Evolutionary conservation across 2,113 vertebrate species (phyloP).

Genomic region (Phrynosoma blainvillii): DNA sequence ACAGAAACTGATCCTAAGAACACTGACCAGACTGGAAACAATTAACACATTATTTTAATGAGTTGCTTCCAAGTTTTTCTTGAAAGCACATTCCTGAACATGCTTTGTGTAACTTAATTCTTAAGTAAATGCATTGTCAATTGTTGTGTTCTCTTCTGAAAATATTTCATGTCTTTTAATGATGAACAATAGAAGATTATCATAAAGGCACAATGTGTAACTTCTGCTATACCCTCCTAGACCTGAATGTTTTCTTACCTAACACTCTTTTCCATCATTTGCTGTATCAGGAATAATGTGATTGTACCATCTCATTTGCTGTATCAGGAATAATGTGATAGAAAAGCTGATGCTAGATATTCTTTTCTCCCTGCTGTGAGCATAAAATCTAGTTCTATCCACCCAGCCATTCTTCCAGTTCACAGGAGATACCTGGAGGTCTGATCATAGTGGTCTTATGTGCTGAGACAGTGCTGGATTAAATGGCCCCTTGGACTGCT

Average conservation of each 20-base stretch:
- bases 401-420: neutral
- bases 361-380: neutral
- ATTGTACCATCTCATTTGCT: constrained; percentile 7
- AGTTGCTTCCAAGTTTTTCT: neutral
- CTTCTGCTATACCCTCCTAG: neutral
- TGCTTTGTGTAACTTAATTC: neutral
- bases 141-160: neutral
- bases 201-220: neutral
- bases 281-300: neutral
- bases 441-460: neutral
- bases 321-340: neutral
- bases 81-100: neutral
- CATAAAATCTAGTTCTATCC: neutral
- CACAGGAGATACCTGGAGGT: neutral
- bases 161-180: constrained; percentile 13
- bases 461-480: neutral
- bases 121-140: neutral
- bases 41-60: neutral
- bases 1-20: neutral
- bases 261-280: neutral
- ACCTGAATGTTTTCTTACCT: neutral
- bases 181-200: neutral
- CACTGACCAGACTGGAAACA: neutral
- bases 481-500: neutral
- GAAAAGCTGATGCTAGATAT: neutral